Evolutionary conservation across 37 sponge, comb jelly and placozoan genomes (phyloP), one percentile per base, ranked within the genome.

Genomic region (Geodia barretti): DNA sequence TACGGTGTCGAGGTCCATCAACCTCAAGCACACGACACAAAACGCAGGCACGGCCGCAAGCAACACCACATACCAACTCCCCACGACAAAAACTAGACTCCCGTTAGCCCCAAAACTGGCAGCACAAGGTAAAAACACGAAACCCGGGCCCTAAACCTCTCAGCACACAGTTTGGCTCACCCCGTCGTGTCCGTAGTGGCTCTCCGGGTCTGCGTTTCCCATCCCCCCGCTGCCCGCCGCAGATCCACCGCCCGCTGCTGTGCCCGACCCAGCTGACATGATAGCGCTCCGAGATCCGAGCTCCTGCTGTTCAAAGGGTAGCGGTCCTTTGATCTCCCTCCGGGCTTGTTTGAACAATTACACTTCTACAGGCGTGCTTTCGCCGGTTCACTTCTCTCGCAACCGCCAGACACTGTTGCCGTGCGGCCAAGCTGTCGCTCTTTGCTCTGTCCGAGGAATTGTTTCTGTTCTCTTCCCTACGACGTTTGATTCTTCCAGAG

Each of bases 161-260:
- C n/a, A n/a, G n/a, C n/a, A n/a, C n/a, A n/a, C n/a, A n/a, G n/a
- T 71, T 34, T 37, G 4, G 14, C 54, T 47, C 54, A 47, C 54
- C 54, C 54, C 54, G 60, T 86, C 86, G 21, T 54, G 67, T 24
- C 39, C 60, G 43, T 72, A 77, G 31, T 85, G 77, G 60, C 75
- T 74, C 32, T 74, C 75, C 19, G 75, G 75, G 29, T 74, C 75
- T n/a, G 54, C 14, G 11, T 7, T 14, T 7, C 36, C 21, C 36
- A 8, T 4, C 29, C 70, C 70, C 21, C 70, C 70, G 4, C 21
- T 7, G 11, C 54, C 54, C 14, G 54, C 54, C 54, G 54, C 54
- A n/a, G n/a, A n/a, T n/a, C n/a, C n/a, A 17, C 54, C 54, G 14
- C 54, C 14, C 11, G 11, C 14, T 47, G 54, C 54, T 47, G 54